Conservation (phyloP, 1,140 invertebrate genomes). For the Pseudomyrmex cubaensis region DNA sequence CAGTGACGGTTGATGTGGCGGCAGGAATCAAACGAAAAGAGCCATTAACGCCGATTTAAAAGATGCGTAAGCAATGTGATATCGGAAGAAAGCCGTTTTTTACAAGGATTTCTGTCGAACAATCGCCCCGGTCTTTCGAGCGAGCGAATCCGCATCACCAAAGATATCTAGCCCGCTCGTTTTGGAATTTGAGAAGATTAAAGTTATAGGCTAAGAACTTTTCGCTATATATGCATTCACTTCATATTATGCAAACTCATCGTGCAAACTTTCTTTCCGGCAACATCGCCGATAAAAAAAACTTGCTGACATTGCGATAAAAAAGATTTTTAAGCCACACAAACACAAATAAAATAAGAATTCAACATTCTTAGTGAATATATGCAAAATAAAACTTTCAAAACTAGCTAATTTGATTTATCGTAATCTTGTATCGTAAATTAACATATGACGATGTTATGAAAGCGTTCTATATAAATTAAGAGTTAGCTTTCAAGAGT, state of each 20-base stretch:
- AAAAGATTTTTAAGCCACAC: not conserved
- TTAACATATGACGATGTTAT: too few relatives aligned
- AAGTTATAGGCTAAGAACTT: not conserved
- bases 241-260: conserved; percentile 35
- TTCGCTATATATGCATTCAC: not conserved
- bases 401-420: too few relatives aligned
- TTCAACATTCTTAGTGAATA: not conserved
- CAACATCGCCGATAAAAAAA: conserved; percentile 6
- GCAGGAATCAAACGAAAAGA: conserved; percentile 30
- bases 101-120: conserved; percentile 28
- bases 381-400: not conserved
- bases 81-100: conserved; percentile 51
- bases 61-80: conserved; percentile 58
- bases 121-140: not conserved
- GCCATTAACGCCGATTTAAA: conserved; percentile 64
- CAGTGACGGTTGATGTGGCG: not conserved
- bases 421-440: too few relatives aligned
- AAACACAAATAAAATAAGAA: not conserved
- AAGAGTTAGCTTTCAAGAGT: too few relatives aligned
- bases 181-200: not conserved
- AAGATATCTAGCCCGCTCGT: not conserved
- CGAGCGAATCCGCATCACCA: not conserved
- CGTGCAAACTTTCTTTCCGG: conserved; percentile 51
- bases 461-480: too few relatives aligned
- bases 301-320: conserved; percentile 16